Conservation (phyloP, 2,113 vertebrate species). For the Philantomba maxwellii region DNA sequence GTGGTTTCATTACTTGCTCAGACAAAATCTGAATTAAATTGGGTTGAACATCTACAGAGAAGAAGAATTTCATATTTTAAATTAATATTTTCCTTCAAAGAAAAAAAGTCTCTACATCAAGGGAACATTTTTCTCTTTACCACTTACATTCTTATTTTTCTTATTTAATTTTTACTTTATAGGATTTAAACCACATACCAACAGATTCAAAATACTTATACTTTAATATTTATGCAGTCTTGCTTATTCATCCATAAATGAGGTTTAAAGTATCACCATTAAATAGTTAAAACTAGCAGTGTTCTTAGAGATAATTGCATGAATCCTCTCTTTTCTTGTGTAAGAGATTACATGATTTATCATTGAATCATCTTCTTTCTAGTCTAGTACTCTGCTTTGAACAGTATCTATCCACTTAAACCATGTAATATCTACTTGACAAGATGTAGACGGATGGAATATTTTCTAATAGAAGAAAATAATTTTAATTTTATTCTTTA, state of each 20-base stretch:
- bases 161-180: neutral
- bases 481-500: neutral
- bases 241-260: neutral
- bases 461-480: neutral
- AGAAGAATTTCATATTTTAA: neutral
- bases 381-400: neutral
- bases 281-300: neutral
- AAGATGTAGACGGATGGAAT: neutral
- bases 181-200: neutral
- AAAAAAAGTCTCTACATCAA: neutral
- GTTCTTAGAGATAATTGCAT: neutral
- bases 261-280: neutral
- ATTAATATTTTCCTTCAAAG: neutral
- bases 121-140: neutral
- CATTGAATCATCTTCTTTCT: neutral
- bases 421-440: neutral
- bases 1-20: neutral
- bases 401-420: neutral
- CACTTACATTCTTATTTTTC: neutral
- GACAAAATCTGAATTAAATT: neutral
- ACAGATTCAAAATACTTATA: neutral
- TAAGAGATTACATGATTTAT: neutral
- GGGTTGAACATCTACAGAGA: neutral
- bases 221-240: neutral
- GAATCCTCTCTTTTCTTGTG: neutral